Conservation (phyloP, 2,113 vertebrate genomes). For the Oophaga pumilio region DNA sequence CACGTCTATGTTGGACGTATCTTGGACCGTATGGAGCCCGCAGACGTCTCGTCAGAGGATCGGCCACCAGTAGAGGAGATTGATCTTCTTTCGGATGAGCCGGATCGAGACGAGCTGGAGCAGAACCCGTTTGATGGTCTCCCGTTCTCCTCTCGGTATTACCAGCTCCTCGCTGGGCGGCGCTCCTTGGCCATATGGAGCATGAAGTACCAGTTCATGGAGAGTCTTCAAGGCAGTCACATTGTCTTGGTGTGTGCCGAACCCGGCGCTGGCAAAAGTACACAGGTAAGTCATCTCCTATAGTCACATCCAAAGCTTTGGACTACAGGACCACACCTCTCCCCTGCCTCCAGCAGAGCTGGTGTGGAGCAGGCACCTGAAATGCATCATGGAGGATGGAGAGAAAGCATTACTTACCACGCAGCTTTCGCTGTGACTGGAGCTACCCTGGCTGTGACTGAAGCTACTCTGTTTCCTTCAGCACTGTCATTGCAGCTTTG, state of each 20-base stretch:
- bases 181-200: conserved; percentile 80
- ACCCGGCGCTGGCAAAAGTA: conserved; percentile 88
- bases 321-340: neutral
- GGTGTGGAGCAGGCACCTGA: neutral
- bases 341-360: neutral
- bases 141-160: conserved; percentile 92
- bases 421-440: neutral
- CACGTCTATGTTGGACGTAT: too few relatives aligned
- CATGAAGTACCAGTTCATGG: conserved; percentile 80
- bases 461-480: neutral
- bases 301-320: neutral
- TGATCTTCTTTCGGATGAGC: conserved; percentile 59
- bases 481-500: too few relatives aligned
- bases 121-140: conserved; percentile 95
- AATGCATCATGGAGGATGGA: neutral
- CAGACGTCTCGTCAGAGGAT: neutral
- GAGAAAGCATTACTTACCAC: neutral
- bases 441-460: neutral
- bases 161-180: conserved; percentile 81
- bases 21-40: neutral
- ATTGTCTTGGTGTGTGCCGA: conserved; percentile 84
- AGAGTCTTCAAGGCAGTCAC: conserved; percentile 80
- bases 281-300: conserved; percentile 76
- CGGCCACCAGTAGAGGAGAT: neutral
- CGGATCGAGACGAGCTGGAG: conserved; percentile 71